Conservation (phyloP, 1,140 invertebrate species). For the Amphibalanus amphitrite region DNA sequence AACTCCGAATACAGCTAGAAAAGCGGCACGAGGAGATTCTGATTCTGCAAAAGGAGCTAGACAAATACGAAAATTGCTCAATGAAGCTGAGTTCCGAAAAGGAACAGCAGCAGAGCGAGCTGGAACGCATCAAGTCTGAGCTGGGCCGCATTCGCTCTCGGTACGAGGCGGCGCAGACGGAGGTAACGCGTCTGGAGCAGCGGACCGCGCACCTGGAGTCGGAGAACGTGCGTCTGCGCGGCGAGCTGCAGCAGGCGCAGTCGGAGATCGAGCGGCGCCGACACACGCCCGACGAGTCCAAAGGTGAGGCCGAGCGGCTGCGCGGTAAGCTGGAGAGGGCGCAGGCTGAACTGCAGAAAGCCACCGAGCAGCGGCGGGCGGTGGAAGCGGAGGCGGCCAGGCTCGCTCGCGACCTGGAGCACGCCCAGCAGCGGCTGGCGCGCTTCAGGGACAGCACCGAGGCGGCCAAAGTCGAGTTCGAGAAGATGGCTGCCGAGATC, state of each 20-base stretch:
- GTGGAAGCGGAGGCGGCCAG: slow-evolving; percentile 67
- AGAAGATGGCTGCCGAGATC: slow-evolving; percentile 58
- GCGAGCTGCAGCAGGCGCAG: slow-evolving; percentile 31
- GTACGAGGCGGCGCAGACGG: slow-evolving; percentile 61
- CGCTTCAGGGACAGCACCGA: slow-evolving; percentile 63
- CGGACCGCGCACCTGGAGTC: slow-evolving; percentile 22
- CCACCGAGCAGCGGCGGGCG: slow-evolving; percentile 26
- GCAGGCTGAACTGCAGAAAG: slow-evolving; percentile 19
- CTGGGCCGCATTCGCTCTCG: slow-evolving; percentile 73
- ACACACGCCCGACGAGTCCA: slow-evolving; percentile 18
- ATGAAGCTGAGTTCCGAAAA: slow-evolving; percentile 58
- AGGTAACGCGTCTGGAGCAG: slow-evolving; percentile 17
- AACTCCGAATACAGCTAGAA: slow-evolving; percentile 33
- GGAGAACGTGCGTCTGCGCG: slow-evolving; percentile 37
- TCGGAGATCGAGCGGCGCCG: slow-evolving; percentile 24
- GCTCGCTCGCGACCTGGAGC: slow-evolving; percentile 68
- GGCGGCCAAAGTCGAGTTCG: slow-evolving; percentile 57
- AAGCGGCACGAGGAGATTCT: slow-evolving; percentile 31
- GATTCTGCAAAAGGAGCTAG: slow-evolving; percentile 28
- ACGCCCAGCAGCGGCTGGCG: slow-evolving; percentile 55
- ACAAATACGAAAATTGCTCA: slow-evolving; percentile 28
- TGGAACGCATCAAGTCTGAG: slow-evolving; percentile 63
- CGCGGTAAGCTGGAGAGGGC: slow-evolving; percentile 21
- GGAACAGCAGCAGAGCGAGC: slow-evolving; percentile 20
- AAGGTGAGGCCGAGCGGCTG: slow-evolving; percentile 23